Conservation (phyloP, 2,113 vertebrate genomes). For the Cairina moschata region DNA sequence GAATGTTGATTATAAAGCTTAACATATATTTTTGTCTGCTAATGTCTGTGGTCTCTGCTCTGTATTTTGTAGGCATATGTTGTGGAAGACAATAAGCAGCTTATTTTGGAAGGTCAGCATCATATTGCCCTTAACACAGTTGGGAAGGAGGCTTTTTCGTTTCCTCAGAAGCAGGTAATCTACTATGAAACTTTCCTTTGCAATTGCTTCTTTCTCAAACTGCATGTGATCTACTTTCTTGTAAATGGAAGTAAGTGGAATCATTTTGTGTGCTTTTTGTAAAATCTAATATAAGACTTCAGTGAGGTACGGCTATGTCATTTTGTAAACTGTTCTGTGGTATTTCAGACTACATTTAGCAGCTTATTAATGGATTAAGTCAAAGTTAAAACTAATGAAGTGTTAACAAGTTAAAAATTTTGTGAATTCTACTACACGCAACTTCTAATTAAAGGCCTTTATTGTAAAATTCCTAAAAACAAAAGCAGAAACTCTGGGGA, state of each 20-base stretch:
- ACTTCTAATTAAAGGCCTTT: neutral
- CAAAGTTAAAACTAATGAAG: neutral
- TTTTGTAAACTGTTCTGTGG: neutral
- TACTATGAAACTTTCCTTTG: neutral
- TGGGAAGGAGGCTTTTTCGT: conserved; percentile 90
- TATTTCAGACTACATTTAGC: neutral
- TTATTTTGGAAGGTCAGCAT: conserved; percentile 96
- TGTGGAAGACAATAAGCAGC: conserved; percentile 95
- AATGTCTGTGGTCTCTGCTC: neutral
- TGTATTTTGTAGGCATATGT: conserved; percentile 87
- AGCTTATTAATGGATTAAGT: neutral
- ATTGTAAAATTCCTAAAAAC: neutral
- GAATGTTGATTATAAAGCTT: neutral
- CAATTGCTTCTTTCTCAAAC: neutral
- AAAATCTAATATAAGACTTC: neutral
- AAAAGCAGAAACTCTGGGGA: neutral
- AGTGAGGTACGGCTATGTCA: neutral
- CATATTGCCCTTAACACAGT: conserved; percentile 89
- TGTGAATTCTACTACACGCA: neutral
- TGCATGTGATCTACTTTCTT: neutral
- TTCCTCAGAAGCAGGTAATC: conserved; percentile 90
- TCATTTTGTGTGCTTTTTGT: neutral
- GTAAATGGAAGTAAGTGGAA: neutral
- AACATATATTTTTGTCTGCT: neutral
- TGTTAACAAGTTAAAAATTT: neutral